phyloP scores from a whole-genome alignment of 92 coral and sea anemone species.

The Epizoanthus scotinus region DNA sequence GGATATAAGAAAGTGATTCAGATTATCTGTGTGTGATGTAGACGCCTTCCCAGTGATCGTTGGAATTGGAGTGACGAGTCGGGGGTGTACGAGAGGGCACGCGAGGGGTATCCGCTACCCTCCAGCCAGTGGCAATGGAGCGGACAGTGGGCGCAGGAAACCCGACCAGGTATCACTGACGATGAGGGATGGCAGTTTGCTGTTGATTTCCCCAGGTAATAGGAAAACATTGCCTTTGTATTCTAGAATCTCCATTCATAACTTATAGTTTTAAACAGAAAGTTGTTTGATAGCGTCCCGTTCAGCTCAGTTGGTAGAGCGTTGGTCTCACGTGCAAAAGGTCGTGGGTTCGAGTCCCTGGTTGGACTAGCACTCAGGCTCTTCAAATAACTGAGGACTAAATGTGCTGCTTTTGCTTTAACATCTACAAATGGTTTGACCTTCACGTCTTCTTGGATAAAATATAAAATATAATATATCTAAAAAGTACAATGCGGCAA shows the following conservation, averaged over 20 bases:
- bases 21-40: constrained; percentile 27
- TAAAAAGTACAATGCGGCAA: too few relatives aligned
- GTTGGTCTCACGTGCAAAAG: too few relatives aligned
- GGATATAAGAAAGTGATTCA: background rate
- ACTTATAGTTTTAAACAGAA: background rate
- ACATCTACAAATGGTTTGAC: too few relatives aligned
- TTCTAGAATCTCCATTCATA: background rate
- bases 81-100: constrained; percentile 87
- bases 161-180: constrained; percentile 79
- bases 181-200: constrained; percentile 98
- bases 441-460: too few relatives aligned
- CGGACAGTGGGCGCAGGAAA: constrained; percentile 91
- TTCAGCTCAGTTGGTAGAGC: too few relatives aligned
- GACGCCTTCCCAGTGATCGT: constrained; percentile 95
- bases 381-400: too few relatives aligned
- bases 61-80: constrained; percentile 94
- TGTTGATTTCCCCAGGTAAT: constrained; percentile 93
- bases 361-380: too few relatives aligned
- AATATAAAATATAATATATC: too few relatives aligned
- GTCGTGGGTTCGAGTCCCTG: too few relatives aligned
- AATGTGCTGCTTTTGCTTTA: too few relatives aligned
- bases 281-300: background rate
- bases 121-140: constrained; percentile 97
- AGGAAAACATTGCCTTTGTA: background rate
- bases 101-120: constrained; percentile 85